A percentile compares a stretch with the other conserved stretches of the same genome.
Evolutionary conservation across 2,113 vertebrate species (phyloP).

Genomic region (Mastomys natalensis): DNA sequence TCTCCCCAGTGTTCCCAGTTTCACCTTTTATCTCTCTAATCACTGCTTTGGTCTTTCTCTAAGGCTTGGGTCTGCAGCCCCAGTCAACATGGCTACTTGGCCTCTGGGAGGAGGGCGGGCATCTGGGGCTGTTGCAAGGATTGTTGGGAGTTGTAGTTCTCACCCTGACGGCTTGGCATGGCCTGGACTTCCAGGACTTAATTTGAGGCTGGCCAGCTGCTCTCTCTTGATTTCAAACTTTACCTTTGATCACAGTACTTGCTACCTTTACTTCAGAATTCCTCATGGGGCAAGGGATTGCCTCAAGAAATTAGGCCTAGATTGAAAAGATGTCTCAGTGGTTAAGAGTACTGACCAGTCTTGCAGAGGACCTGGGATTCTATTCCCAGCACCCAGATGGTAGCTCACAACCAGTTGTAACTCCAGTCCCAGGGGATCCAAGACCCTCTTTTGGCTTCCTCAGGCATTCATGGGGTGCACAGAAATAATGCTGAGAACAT

Average conservation of each 20-base stretch:
- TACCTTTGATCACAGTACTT: background rate
- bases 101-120: constrained; percentile 65
- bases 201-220: background rate
- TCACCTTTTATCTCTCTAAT: background rate
- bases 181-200: constrained; percentile 25
- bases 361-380: background rate
- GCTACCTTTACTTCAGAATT: background rate
- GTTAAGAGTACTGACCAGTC: background rate
- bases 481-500: background rate
- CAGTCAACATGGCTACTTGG: constrained; percentile 83
- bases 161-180: background rate
- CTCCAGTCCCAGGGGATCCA: background rate
- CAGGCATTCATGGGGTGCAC: background rate
- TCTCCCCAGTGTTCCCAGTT: background rate
- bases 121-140: constrained; percentile 68
- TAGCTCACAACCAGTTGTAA: background rate
- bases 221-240: background rate
- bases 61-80: constrained; percentile 62
- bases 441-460: background rate
- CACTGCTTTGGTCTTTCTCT: constrained; percentile 8
- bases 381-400: background rate
- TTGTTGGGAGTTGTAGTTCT: constrained; percentile 81
- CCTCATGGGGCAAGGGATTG: background rate
- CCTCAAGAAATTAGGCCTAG: background rate
- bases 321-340: background rate